A percentile compares a stretch with the other conserved stretches of the same genome.
Conservation (phyloP, 2,888 invertebrate species). For the Noctua janthina region DNA sequence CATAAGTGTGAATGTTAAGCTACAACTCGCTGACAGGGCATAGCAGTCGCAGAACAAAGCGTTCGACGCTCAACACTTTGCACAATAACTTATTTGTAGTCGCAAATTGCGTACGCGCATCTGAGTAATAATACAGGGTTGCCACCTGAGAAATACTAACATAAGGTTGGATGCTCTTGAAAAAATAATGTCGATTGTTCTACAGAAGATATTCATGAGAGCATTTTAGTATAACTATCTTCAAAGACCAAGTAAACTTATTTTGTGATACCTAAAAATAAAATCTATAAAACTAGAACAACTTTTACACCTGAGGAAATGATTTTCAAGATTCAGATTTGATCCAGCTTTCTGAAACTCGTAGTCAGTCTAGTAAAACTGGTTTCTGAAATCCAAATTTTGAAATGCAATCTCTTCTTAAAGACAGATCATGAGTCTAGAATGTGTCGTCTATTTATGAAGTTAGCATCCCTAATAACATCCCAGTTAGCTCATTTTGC, state of each 20-base stretch:
- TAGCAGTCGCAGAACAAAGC: conserved; percentile 41
- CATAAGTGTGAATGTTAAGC: conserved; percentile 30
- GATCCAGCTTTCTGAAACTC: not conserved
- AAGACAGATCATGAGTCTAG: not conserved
- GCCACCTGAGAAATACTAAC: not conserved
- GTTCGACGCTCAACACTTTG: conserved; percentile 42
- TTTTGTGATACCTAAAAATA: not conserved
- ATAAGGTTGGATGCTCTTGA: not conserved
- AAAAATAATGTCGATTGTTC: not conserved
- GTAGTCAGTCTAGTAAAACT: not conserved
- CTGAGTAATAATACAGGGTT: conserved; percentile 41
- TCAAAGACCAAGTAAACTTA: not conserved
- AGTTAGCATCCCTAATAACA: conserved; percentile 38
- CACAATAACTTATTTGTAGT: conserved; percentile 55
- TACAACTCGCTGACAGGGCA: conserved; percentile 36
- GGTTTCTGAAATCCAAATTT: not conserved
- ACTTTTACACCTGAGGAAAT: not conserved
- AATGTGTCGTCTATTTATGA: not conserved
- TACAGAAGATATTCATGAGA: not conserved
- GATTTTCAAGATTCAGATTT: not conserved
- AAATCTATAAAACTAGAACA: not conserved
- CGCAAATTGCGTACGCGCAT: conserved; percentile 55
- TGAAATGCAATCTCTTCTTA: not conserved
- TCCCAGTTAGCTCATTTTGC: conserved; percentile 53
- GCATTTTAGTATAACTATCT: not conserved